These are phyloP conservation scores for Bombus affinis DNA, from an alignment of 1,140 invertebrate genomes.

Conservation along the genomic window DNA sequence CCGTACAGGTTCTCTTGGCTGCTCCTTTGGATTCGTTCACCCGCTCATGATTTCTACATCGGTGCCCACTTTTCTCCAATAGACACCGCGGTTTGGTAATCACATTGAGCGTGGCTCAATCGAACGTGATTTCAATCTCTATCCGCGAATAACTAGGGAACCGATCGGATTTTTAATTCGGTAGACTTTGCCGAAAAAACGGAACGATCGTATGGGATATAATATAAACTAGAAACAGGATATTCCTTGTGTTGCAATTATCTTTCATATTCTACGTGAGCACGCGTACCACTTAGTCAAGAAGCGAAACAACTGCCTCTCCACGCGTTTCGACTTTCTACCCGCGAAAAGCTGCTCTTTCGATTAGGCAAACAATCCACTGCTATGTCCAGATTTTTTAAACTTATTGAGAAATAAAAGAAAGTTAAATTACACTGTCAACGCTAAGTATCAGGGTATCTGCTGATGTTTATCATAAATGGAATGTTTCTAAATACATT, in stretches of 20 bases:
- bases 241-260: slow-evolving; percentile 35
- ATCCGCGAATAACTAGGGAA: background rate
- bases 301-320: slow-evolving; percentile 61
- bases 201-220: background rate
- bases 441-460: background rate
- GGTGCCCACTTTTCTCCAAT: background rate
- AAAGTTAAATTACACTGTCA: background rate
- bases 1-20: too few species aligned
- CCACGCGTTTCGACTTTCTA: slow-evolving; percentile 65
- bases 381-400: background rate
- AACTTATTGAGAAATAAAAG: too few species aligned
- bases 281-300: slow-evolving; percentile 47
- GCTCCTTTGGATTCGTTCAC: background rate
- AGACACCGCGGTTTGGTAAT: background rate
- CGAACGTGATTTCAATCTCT: background rate
- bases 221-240: background rate
- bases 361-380: background rate
- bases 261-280: slow-evolving; percentile 19
- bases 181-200: background rate
- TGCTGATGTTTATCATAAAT: background rate
- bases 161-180: background rate
- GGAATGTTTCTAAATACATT: too few species aligned
- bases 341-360: slow-evolving; percentile 17
- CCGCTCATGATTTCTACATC: background rate
- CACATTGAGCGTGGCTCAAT: background rate